Evolutionary conservation across 2,113 vertebrate species (phyloP).

Genomic region (Cyprinus carpio): DNA sequence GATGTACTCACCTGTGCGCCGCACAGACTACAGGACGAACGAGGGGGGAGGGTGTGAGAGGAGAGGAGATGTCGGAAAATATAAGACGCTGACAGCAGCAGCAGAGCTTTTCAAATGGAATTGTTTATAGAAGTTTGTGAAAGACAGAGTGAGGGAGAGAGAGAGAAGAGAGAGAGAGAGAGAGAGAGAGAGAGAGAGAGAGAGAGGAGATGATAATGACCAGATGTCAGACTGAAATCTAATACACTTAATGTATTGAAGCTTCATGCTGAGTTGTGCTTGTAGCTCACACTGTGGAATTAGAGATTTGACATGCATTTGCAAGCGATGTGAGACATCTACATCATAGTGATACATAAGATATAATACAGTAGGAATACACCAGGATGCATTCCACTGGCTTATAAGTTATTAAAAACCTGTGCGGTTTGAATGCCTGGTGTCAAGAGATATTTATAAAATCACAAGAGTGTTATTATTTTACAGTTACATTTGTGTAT

Average conservation of each 20-base stretch:
- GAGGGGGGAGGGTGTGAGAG: conserved; percentile 47
- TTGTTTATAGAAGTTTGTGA: conserved; percentile 53
- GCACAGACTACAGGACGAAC: conserved; percentile 62
- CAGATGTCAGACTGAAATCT: conserved; percentile 41
- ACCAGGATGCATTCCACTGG: conserved; percentile 15
- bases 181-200: conserved; percentile 29
- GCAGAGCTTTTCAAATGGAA: conserved; percentile 59
- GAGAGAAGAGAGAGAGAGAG: conserved; percentile 38
- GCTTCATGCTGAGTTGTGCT: conserved; percentile 15
- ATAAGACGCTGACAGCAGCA: conserved; percentile 62
- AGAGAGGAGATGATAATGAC: conserved; percentile 33
- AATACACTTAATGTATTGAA: conserved; percentile 13
- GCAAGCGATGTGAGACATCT: conserved; percentile 12
- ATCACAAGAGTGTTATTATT: neutral
- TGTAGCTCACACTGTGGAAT: conserved; percentile 38
- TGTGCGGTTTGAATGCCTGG: neutral
- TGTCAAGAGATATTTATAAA: conserved; percentile 28
- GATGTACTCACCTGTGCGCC: conserved; percentile 75
- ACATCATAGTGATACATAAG: conserved; percentile 8
- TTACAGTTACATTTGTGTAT: neutral
- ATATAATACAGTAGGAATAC: conserved; percentile 9
- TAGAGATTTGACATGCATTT: conserved; percentile 30
- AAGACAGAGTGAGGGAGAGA: conserved; percentile 28
- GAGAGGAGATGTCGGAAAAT: conserved; percentile 58
- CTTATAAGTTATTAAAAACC: conserved; percentile 16